These are phyloP conservation scores for Pyralis farinalis DNA, from an alignment of 2,888 invertebrate species.

Conservation along the genomic window DNA sequence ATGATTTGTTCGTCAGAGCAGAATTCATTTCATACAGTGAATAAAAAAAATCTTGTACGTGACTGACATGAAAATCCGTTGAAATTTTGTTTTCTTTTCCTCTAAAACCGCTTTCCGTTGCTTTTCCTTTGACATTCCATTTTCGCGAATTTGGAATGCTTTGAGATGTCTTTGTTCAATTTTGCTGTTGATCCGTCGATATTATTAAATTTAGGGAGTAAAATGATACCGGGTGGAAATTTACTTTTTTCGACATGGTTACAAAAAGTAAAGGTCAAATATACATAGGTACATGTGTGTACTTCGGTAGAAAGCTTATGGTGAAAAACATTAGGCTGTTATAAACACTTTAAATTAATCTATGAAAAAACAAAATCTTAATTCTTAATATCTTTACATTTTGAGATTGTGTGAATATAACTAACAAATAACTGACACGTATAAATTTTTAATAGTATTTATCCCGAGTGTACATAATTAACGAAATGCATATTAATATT, in stretches of 20 bases:
- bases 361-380: too few species aligned
- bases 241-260: background rate
- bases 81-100: slow-evolving; percentile 55
- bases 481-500: too few species aligned
- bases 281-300: background rate
- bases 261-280: background rate
- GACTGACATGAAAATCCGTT: slow-evolving; percentile 63
- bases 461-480: too few species aligned
- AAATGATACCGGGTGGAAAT: background rate
- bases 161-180: slow-evolving; percentile 35
- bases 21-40: slow-evolving; percentile 50
- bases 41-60: slow-evolving; percentile 55
- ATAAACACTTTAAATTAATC: too few species aligned
- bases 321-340: too few species aligned
- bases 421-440: too few species aligned
- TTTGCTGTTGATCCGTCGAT: slow-evolving; percentile 27
- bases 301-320: too few species aligned
- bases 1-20: slow-evolving; percentile 56
- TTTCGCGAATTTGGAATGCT: slow-evolving; percentile 30
- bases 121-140: slow-evolving; percentile 41
- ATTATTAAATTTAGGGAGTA: background rate
- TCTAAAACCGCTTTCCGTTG: slow-evolving; percentile 44
- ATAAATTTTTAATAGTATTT: too few species aligned
- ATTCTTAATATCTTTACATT: too few species aligned
- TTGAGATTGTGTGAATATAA: too few species aligned